These are phyloP conservation scores for Catocala sponsa DNA, from an alignment of 2,888 invertebrate species.

Conservation along the genomic window DNA sequence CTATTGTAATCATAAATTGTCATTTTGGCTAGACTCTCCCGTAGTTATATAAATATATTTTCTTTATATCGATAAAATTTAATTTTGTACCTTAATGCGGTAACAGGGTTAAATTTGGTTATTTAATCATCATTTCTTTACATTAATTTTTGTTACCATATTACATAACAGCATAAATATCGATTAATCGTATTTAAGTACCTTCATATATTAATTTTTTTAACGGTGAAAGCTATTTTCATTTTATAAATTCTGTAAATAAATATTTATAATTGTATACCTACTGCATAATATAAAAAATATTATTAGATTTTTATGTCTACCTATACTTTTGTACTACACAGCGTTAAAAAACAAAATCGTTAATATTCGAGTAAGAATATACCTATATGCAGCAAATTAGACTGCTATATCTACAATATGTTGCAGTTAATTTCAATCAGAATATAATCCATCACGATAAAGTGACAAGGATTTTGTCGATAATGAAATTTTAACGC, in stretches of 20 bases:
- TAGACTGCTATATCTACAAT: not conserved
- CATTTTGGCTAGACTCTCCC: not conserved
- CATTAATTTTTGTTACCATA: not conserved
- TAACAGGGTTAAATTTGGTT: slow-evolving; percentile 39
- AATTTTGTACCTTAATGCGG: slow-evolving; percentile 9
- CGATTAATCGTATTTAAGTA: not conserved
- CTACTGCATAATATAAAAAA: too few species aligned
- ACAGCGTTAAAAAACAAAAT: too few species aligned
- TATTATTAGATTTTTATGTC: too few species aligned
- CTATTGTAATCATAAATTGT: not conserved
- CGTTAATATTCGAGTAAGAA: too few species aligned
- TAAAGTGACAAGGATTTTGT: slow-evolving; percentile 43
- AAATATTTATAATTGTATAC: not conserved
- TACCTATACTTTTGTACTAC: too few species aligned
- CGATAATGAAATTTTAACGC: slow-evolving; percentile 28
- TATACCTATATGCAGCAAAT: too few species aligned
- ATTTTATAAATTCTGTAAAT: not conserved
- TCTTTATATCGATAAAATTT: not conserved
- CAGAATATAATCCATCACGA: slow-evolving; percentile 30
- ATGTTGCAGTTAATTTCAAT: slow-evolving; percentile 13
- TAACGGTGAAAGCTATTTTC: not conserved
- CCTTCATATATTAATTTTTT: not conserved
- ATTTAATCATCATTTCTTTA: slow-evolving; percentile 9
- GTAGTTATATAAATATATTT: slow-evolving; percentile 1
- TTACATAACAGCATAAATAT: not conserved